Base-by-base conservation (phyloP, 1,140 invertebrate genomes). In the Nixonia krombeini region DNA sequence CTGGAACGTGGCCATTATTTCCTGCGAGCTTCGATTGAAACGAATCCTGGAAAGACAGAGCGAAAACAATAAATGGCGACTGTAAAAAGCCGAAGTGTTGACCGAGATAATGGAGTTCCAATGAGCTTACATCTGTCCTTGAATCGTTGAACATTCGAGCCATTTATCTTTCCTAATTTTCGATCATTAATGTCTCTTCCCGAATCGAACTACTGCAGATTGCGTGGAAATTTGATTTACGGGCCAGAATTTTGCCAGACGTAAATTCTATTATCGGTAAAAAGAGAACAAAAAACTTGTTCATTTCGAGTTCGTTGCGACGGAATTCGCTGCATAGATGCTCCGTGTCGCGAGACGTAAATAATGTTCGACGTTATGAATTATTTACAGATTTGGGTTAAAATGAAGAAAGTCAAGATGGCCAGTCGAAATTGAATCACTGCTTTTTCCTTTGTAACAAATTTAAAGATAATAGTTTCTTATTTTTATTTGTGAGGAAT, bases 91-190 rank as follows among this genome's bases (percentile, higher is more conserved):
- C 50, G 42, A 58, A 35, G 38, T 58, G 51, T 55, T 50, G 44
- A 50, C 57, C 37, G 50, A 68, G 52, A 73, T 73, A 78, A 76
- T 72, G 53, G 58, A 69, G 44, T 70, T 79, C 70, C 66, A 44
- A 75, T 69, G 41, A 58, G 26, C 51, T 63, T 66, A 70, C 58
- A 61, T 57, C 55, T 23, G 35, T 62, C 56, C 68, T 28, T 31
- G 47, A 69, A 74, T 62, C 64, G 41, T 62, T 41, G 21, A 25
- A 45, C 47, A 37, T 42, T 55, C 38, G 17, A 10, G 37, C 38
- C 63, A 64, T 75, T 72, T 65, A 66, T 73, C 65, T 72, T 57
- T 57, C 68, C 62, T 70, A 65, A 76, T 75, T 78, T 76, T 74
- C 45, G n/a, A 40, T 63, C 71, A 58, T 72, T 75, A 68, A 75